Evolutionary conservation across 1,140 invertebrate genomes (phyloP).

Genomic region (Carposina sasakii): DNA sequence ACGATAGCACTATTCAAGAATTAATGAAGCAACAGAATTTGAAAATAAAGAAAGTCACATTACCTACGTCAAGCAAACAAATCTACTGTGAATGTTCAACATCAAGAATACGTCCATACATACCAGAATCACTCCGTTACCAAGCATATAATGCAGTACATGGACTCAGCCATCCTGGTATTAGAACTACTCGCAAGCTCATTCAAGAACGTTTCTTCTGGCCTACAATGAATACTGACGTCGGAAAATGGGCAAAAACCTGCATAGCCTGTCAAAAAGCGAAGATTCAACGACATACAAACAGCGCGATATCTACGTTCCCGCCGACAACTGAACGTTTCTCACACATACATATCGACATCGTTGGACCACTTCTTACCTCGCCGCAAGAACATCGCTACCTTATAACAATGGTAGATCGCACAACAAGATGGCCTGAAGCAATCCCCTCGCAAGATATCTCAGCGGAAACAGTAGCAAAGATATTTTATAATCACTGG

Average conservation of each 20-base stretch:
- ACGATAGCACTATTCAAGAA: too few relatives aligned
- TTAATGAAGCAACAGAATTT: too few relatives aligned
- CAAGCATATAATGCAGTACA: slow-evolving; percentile 8
- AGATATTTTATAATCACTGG: slow-evolving; percentile 25
- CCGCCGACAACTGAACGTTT: background rate
- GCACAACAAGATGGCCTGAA: slow-evolving; percentile 64
- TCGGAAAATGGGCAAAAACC: slow-evolving; percentile 14
- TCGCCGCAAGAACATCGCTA: slow-evolving; percentile 25
- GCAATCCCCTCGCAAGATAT: slow-evolving; percentile 51
- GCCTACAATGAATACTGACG: slow-evolving; percentile 27
- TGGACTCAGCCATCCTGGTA: slow-evolving; percentile 29
- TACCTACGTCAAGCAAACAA: too few relatives aligned
- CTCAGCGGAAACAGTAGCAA: slow-evolving; percentile 38
- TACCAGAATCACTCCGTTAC: background rate
- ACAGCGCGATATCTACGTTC: background rate
- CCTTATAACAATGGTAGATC: slow-evolving; percentile 57
- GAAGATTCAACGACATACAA: slow-evolving; percentile 24
- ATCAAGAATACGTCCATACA: background rate
- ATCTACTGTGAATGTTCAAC: background rate
- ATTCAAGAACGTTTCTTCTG: slow-evolving; percentile 30
- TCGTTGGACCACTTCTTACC: slow-evolving; percentile 61
- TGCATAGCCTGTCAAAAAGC: slow-evolving; percentile 28
- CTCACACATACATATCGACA: slow-evolving; percentile 51
- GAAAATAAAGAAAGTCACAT: too few relatives aligned
- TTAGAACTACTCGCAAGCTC: slow-evolving; percentile 11